Base-by-base conservation (phyloP, 2,113 vertebrate genomes). In the Cynopterus brachyotis region DNA sequence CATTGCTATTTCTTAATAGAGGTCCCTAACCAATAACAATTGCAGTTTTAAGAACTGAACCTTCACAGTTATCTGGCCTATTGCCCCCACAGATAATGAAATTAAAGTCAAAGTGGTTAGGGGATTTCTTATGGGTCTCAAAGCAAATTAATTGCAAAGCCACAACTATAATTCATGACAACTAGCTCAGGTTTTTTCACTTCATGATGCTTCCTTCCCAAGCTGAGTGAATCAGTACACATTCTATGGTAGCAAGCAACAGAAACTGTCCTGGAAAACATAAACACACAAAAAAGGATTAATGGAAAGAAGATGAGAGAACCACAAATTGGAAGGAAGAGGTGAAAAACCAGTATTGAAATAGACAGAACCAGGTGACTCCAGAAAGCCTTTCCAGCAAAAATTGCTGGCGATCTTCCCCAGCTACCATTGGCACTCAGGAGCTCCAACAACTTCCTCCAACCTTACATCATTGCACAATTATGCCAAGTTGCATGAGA, bases 31-130 rank as follows among this genome's bases (percentile, higher is more conserved):
- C 40, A 95, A 26, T 67, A 76, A 86, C 40, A 89, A 35, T 32
- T 67, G 5, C 30, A 82, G 17, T 79, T 92, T 73, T 6, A 70
- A 87, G 93, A 93, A 62, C n/a, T 17, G 32, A 91, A 13, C 1
- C 42, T 69, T 93, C 24, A 55, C 62, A 26, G 26, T 87, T 91
- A 82, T 82, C 60, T 75, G 30, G 11, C 1, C 26, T 59, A 42
- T 30, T 91, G 9, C 4, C 19, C 47, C 93, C 60, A 84, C 12
- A n/a, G 57, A 91, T 30, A 9, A 94, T 37, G 55, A 93, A 85
- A 88, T 22, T 92, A 15, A 85, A 96, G 45, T 88, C 59, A 91
- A 35, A 95, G 42, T 82, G 45, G 30, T 57, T 62, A 55, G 24
- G 26, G 5, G 15, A 91, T 32, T 53, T 85, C 60, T 55, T 42